These are phyloP conservation scores for Bergia sp. DNA, from an alignment of 92 coral and sea anemone species.

Conservation along the genomic window DNA sequence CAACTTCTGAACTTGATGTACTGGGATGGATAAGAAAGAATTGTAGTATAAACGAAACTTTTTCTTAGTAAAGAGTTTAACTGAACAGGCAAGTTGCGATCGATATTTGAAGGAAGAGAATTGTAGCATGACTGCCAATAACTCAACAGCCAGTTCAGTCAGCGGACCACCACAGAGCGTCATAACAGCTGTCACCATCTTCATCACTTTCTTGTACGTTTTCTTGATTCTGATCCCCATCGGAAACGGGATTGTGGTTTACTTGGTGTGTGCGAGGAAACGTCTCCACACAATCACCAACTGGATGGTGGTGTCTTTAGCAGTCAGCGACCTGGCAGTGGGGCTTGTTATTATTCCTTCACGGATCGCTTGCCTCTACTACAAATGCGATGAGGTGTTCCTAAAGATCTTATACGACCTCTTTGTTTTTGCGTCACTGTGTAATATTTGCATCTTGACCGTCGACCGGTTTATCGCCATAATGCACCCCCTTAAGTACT, in stretches of 20 bases:
- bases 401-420: slow-evolving; percentile 75
- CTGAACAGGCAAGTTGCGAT: not conserved
- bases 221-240: slow-evolving; percentile 58
- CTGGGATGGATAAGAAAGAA: not conserved
- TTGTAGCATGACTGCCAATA: slow-evolving; percentile 19
- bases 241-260: slow-evolving; percentile 77
- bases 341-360: slow-evolving; percentile 78
- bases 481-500: slow-evolving; percentile 55
- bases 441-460: slow-evolving; percentile 80
- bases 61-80: not conserved
- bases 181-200: slow-evolving; percentile 41
- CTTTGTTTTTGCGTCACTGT: slow-evolving; percentile 79
- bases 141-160: not conserved
- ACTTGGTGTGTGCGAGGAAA: slow-evolving; percentile 62
- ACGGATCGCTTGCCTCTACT: slow-evolving; percentile 68
- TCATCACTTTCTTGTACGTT: slow-evolving; percentile 57
- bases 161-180: slow-evolving; percentile 23
- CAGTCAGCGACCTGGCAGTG: slow-evolving; percentile 77
- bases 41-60: not conserved
- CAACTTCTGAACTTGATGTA: not conserved
- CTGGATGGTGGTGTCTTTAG: slow-evolving; percentile 76
- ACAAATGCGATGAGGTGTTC: slow-evolving; percentile 66
- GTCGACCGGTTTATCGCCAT: slow-evolving; percentile 63
- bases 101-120: not conserved
- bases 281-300: slow-evolving; percentile 79